Base-by-base conservation (phyloP, 2,113 vertebrate genomes). In the Ciconia stormi region DNA sequence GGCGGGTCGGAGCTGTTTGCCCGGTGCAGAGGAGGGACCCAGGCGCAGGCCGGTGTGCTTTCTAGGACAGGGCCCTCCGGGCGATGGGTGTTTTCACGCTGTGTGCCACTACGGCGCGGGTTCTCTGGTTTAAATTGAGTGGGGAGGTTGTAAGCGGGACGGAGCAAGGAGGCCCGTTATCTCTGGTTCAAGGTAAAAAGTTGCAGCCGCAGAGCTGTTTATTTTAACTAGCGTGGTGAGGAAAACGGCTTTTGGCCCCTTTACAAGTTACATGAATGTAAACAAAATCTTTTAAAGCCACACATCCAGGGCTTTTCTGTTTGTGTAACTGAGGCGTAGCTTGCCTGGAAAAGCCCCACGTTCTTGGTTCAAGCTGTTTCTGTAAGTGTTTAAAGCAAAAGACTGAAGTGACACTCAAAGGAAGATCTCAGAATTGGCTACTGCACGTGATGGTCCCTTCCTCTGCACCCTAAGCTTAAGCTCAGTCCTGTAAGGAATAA, bases 21-120 rank as follows among this genome's bases (percentile, higher is more conserved):
- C 49, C 0, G 2, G 19, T 1, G 63, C 46, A 2, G 42, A 14
- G 70, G 42, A 90, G 44, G 65, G 59, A 34, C 42, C 15, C 0
- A 0, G 58, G 44, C 0, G 0, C 2, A 2, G 38, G 56, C 22
- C 1, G 0, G 0, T 8, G 46, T 38, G 52, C 7, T 53, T 26
- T 44, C 21, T 11, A 32, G 72, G 84, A 58, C 42, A 9, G 71
- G 36, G 20, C 46, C 42, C 34, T 47, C 10, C 6, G 19, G 59
- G 17, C 0, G 0, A 12, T 4, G 50, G 38, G 27, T 6, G 32
- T 16, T 29, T 67, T 59, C 27, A 4, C 0, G 1, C 4, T 12
- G n/a, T 3, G 13, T 14, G 22, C 66, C 10, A 15, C 88, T n/a
- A 0, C 20, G 0, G 4, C 50, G 15, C 15, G 1, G 26, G 4